Percentiles rank a stretch among this genome's conserved stretches.
Evolutionary conservation across 2,888 invertebrate species (phyloP).

Genomic region (Harpalus rufipes): DNA sequence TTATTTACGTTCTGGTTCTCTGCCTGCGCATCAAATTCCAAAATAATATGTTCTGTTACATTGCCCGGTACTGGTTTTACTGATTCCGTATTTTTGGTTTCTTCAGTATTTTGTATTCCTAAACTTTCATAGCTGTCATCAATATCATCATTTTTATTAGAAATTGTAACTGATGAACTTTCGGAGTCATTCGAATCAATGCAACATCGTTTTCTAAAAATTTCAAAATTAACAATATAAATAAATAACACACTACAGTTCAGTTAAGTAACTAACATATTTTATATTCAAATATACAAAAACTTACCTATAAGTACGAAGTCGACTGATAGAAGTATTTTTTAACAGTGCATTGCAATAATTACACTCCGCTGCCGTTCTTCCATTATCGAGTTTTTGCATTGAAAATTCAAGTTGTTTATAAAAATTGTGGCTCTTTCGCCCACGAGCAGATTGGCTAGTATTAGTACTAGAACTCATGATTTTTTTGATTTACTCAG

Average conservation of each 20-base stretch:
- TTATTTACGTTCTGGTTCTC: constrained; percentile 19
- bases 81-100: no score
- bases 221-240: constrained; percentile 14
- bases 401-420: constrained; percentile 14
- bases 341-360: constrained; percentile 18
- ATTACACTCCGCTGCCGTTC: constrained; percentile 15
- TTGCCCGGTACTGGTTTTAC: background rate
- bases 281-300: background rate
- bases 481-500: constrained; percentile 15
- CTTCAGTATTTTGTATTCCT: no score
- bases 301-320: background rate
- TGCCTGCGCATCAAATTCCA: constrained; percentile 7
- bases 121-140: no score
- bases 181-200: constrained; percentile 11
- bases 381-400: constrained; percentile 1
- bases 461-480: constrained; percentile 20
- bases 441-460: constrained; percentile 9
- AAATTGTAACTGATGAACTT: no score
- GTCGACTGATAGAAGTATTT: constrained; percentile 15
- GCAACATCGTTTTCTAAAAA: constrained; percentile 22
- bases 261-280: background rate
- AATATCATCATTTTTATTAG: no score
- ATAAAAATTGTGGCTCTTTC: constrained; percentile 18
- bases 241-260: constrained; percentile 11
- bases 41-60: constrained; percentile 17